Evolutionary conservation across 2,888 invertebrate species (phyloP).

Genomic region (Creontiades dilutus): DNA sequence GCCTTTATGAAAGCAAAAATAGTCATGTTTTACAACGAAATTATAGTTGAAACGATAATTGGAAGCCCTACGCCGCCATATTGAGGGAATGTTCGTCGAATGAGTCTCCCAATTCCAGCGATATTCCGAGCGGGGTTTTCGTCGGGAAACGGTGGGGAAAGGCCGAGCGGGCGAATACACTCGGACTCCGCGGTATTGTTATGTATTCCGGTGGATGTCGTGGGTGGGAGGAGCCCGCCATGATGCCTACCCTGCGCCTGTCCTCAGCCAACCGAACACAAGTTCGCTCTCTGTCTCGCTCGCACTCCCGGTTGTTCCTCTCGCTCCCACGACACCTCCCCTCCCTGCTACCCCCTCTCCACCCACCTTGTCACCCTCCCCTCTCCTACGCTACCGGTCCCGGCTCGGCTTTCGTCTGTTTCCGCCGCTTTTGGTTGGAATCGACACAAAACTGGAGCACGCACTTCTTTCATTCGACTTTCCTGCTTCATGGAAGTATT

Average conservation of each 20-base stretch:
- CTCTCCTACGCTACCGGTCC: neutral
- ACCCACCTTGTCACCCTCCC: conserved; percentile 5
- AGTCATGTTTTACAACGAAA: too few species aligned
- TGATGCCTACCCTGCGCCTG: conserved; percentile 68
- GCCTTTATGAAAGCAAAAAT: too few species aligned
- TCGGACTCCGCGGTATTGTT: conserved; percentile 59
- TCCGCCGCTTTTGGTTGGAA: conserved; percentile 18
- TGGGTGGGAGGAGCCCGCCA: conserved; percentile 63
- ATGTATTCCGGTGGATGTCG: conserved; percentile 44
- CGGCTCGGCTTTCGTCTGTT: conserved; percentile 35
- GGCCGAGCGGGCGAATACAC: conserved; percentile 2
- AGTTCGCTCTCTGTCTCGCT: conserved; percentile 56
- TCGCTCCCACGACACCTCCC: conserved; percentile 14
- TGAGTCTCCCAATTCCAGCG: neutral
- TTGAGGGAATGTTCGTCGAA: too few species aligned
- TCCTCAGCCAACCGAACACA: conserved; percentile 62
- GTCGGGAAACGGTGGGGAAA: neutral
- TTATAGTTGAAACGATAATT: too few species aligned
- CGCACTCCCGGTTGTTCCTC: neutral
- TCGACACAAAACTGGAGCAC: conserved; percentile 54
- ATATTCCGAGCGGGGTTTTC: neutral
- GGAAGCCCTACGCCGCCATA: too few species aligned
- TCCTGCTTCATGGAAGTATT: neutral
- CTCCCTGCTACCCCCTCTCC: neutral
- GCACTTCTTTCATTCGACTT: conserved; percentile 7